Evolutionary conservation across 1,140 invertebrate genomes (phyloP).

Genomic region (Oncopeltus fasciatus): DNA sequence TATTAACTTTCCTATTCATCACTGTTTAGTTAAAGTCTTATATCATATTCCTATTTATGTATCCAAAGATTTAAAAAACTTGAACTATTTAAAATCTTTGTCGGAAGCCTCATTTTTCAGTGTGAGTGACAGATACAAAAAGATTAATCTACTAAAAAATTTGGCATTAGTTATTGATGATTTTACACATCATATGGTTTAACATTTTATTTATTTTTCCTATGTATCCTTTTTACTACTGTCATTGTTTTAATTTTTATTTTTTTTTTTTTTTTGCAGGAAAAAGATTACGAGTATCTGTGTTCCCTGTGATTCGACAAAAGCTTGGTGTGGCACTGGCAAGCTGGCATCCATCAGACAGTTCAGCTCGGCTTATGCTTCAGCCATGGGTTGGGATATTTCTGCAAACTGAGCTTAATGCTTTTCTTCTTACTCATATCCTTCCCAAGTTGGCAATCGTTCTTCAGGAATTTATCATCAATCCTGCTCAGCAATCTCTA

Average conservation of each 20-base stretch:
- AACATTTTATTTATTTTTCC: too few relatives aligned
- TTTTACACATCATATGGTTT: too few relatives aligned
- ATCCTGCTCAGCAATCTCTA: slow-evolving; percentile 67
- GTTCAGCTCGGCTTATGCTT: slow-evolving; percentile 81
- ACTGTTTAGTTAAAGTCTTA: too few relatives aligned
- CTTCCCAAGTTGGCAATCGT: slow-evolving; percentile 73
- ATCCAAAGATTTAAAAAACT: too few relatives aligned
- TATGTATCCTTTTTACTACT: neutral
- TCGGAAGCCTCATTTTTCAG: too few relatives aligned
- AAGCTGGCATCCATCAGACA: slow-evolving; percentile 84
- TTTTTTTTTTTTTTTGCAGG: slow-evolving; percentile 27
- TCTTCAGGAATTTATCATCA: slow-evolving; percentile 62
- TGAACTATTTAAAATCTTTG: too few relatives aligned
- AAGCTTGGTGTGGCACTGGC: slow-evolving; percentile 76
- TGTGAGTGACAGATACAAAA: too few relatives aligned
- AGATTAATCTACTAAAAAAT: too few relatives aligned
- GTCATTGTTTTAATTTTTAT: neutral
- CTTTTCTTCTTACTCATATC: slow-evolving; percentile 78
- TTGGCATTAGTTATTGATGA: too few relatives aligned
- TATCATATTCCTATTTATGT: too few relatives aligned
- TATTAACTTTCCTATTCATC: too few relatives aligned
- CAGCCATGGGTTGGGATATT: slow-evolving; percentile 84
- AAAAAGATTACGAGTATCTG: slow-evolving; percentile 51
- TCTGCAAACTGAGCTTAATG: slow-evolving; percentile 61
- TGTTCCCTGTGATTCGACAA: slow-evolving; percentile 85